These are phyloP conservation scores for Agrilus planipennis DNA, from an alignment of 1,140 invertebrate genomes.

Conservation along the genomic window DNA sequence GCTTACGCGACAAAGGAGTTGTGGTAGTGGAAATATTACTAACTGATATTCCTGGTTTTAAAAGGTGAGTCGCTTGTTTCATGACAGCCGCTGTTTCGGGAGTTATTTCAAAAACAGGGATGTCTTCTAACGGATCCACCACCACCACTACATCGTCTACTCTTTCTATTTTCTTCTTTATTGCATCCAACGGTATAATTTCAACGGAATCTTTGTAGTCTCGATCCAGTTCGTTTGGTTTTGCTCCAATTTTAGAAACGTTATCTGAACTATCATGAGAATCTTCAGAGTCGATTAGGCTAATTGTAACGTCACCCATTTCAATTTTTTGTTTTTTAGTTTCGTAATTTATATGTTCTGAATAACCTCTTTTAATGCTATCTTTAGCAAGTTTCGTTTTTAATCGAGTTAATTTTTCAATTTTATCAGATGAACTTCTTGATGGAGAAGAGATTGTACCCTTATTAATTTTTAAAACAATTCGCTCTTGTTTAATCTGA, in stretches of 20 bases:
- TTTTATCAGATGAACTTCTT: constrained; percentile 16
- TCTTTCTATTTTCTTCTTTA: too few species aligned
- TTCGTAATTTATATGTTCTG: too few species aligned
- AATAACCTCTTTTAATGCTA: too few species aligned
- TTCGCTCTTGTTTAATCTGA: constrained; percentile 27
- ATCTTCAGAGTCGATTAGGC: neutral
- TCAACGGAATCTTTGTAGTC: neutral
- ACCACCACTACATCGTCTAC: too few species aligned
- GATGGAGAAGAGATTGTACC: constrained; percentile 21
- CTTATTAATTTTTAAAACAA: constrained; percentile 32
- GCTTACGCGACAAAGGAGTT: too few species aligned
- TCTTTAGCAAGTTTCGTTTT: constrained; percentile 32
- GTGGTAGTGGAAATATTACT: too few species aligned
- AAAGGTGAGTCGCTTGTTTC: constrained; percentile 1
- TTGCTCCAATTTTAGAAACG: too few species aligned
- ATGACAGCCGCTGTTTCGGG: constrained; percentile 6
- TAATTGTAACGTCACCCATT: constrained; percentile 10
- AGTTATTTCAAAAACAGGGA: constrained; percentile 13
- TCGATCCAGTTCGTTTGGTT: too few species aligned
- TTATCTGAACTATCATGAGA: too few species aligned
- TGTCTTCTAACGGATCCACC: constrained; percentile 14
- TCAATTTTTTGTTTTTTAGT: too few species aligned
- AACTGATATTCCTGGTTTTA: too few species aligned
- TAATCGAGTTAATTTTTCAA: constrained; percentile 29
- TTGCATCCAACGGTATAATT: neutral